Percentiles rank a stretch among this genome's conserved stretches.
These are phyloP conservation scores for Perca schrenkii DNA, from an alignment of 2,113 vertebrate genomes.

Conservation along the genomic window DNA sequence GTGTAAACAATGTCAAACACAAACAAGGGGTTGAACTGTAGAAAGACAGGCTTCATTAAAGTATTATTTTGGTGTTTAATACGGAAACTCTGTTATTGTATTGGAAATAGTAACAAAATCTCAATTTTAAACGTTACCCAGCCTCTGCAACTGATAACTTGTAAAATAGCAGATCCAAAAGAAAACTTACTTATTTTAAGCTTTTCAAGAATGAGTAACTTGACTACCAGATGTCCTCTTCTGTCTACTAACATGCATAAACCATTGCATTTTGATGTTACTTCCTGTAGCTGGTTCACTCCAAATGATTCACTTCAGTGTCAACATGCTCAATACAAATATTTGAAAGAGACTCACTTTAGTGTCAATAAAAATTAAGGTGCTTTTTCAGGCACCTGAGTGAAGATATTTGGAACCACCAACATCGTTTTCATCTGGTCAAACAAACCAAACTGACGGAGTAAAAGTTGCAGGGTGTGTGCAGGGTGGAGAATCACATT, in stretches of 20 bases:
- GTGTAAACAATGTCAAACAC: not conserved
- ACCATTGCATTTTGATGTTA: not conserved
- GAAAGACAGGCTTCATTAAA: not conserved
- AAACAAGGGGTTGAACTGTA: not conserved
- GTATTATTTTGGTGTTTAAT: not conserved
- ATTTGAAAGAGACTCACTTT: not conserved
- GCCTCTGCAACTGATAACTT: not conserved
- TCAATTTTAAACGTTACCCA: not conserved
- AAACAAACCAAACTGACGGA: constrained; percentile 5
- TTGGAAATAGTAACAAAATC: not conserved
- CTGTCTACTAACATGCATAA: not conserved
- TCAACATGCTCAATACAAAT: too few species aligned
- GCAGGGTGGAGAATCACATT: constrained; percentile 24
- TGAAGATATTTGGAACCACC: not conserved
- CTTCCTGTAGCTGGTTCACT: not conserved
- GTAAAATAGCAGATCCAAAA: not conserved
- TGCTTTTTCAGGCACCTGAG: not conserved
- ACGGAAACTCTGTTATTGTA: not conserved
- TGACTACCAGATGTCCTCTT: not conserved
- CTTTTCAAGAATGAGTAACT: not conserved
- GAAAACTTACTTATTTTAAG: not conserved
- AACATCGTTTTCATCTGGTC: not conserved
- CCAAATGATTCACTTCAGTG: not conserved
- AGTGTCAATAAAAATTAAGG: not conserved
- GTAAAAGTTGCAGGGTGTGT: not conserved